phyloP scores from a whole-genome alignment of 2,113 vertebrate genomes.

The Paramisgurnus dabryanus region DNA sequence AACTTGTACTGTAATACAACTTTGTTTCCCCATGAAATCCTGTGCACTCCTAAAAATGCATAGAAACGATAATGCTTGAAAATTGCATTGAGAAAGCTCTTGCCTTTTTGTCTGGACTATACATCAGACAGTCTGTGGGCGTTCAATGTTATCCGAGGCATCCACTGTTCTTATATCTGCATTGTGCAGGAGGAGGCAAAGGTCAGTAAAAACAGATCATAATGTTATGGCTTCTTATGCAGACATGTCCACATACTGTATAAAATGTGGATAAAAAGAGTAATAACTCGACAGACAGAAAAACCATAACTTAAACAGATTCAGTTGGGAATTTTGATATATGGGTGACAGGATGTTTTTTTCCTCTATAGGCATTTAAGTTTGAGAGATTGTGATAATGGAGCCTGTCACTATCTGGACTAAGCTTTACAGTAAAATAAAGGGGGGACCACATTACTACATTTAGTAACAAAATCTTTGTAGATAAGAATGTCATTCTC shows the following conservation, averaged over 20 bases:
- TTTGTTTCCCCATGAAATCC: no score
- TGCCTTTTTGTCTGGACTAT: no score
- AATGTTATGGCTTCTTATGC: background rate
- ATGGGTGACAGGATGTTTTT: background rate
- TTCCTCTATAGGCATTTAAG: constrained; percentile 18
- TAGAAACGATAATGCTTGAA: no score
- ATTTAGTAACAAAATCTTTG: background rate
- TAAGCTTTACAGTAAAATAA: constrained; percentile 29
- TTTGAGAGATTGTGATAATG: constrained; percentile 25
- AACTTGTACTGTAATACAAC: no score
- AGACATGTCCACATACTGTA: background rate
- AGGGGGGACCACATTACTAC: background rate
- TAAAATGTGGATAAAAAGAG: no score
- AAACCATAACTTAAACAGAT: background rate
- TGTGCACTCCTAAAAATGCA: no score
- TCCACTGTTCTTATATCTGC: no score
- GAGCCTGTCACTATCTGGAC: constrained; percentile 4
- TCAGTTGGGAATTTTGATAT: constrained; percentile 1
- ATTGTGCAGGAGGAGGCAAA: no score
- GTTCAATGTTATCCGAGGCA: no score
- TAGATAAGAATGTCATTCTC: constrained; percentile 11
- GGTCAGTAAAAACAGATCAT: background rate
- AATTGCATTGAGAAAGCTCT: no score
- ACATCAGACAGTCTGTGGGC: no score
- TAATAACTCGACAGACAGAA: no score